Evolutionary conservation across 2,113 vertebrate species (phyloP), one percentile per base, ranked within the genome.

Genomic region (Caracal caracal): DNA sequence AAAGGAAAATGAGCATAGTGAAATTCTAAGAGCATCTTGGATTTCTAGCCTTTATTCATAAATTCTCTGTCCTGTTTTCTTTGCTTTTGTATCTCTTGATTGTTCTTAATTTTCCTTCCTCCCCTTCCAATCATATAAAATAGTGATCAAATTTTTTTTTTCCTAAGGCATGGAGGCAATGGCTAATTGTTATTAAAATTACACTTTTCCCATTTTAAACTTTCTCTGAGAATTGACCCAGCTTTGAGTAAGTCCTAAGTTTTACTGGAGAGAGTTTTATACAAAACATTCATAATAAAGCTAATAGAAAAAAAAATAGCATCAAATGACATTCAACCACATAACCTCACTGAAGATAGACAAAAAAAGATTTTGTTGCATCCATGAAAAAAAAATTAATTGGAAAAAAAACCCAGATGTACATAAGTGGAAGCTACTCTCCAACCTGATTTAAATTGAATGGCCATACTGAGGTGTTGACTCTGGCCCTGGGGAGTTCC

Each of bases 401-500:
- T 82, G 24, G 75, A 88, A 89, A 89, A 93, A 43, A 7, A 19
- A 9, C 0, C 3, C 40, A 94, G 68, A 47, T 43, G 47, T 78
- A 22, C 20, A 73, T 22, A 78, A 71, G 68, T 37, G 26, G n/a
- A 83, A 87, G 68, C 35, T 53, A 12, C 10, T 53, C 40, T 65
- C 47, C 19, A 85, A 17, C 15, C 22, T 37, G 35, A 0, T 90
- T 26, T 10, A 2, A 75, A 90, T 0, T 75, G 81, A 85, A 35
- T 47, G 16, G n/a, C 5, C 17, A 93, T 22, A 35, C 43, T 28
- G 26, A 61, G 70, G 76, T 86, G 49, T 90, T 70, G 65, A 80
- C 66, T 88, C 63, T 75, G 81, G 53, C 88, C 37, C 85, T 81
- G 30, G 86, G 82, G 85, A 93, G 5, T 79, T 95, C 35, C 59